Evolutionary conservation across 1,140 invertebrate genomes (phyloP), one percentile per base, ranked within the genome.

Genomic region (Ceratina japonica): DNA sequence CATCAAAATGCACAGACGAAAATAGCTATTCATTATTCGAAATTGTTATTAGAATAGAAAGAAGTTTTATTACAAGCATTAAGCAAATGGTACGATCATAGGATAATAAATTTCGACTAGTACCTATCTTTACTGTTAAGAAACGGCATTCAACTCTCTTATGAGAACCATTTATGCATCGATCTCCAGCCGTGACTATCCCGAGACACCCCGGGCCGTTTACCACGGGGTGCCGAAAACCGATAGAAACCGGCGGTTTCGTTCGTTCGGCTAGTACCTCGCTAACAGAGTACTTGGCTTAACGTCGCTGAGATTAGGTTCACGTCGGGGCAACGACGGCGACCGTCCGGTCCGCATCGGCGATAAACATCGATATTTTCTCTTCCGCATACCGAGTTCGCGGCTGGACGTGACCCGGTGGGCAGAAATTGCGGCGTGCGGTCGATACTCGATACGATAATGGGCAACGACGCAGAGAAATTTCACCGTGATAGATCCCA

Each of bases 301-400:
- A 63, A 54, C 74, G 79, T 85, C 63, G 71, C 27, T 20, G 52
- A 72, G 75, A 72, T 82, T 85, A 86, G 84, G 78, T 86, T 86
- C 83, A 69, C 83, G 74, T 66, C 75, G 83, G 63, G 72, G 75
- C 72, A 78, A 27, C 68, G 59, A 81, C 71, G 75, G 80, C 80
- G 82, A 83, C 72, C 83, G 77, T 83, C 75, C 85, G 79, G 27
- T 31, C 27, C 27, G 27, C 86, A 76, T 79, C 68, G 87, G 27
- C 85, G 90, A 91, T 91, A 91, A 90, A 89, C 90, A 91, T 91
- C 90, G 90, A 90, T 90, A 91, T 90, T 91, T 90, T 91, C 89
- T 89, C 90, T 91, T 91, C 90, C 90, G 90, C 90, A 91, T 91
- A 90, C 90, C 90, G 89, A 91, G 90, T 91, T 89, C 82, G 87